These are phyloP conservation scores for Borostomias antarcticus DNA, from an alignment of 2,797 vertebrate genomes.

Conservation along the genomic window DNA sequence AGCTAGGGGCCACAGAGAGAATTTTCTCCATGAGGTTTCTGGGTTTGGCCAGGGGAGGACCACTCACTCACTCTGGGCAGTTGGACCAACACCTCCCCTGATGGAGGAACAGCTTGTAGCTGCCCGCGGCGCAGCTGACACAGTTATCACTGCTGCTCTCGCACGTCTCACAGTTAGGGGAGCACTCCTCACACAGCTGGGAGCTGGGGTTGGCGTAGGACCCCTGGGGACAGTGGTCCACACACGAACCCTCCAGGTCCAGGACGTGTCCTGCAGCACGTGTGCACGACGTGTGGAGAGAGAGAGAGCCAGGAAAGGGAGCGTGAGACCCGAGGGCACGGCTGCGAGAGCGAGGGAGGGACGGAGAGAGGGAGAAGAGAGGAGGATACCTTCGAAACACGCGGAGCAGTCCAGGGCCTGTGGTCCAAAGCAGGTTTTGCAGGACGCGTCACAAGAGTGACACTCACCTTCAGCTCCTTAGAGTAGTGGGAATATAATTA, in stretches of 20 bases:
- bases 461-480: conserved; percentile 64
- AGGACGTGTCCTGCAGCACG: conserved; percentile 68
- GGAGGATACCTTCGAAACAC: conserved; percentile 67
- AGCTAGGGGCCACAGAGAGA: neutral
- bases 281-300: conserved; percentile 31
- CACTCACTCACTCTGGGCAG: conserved; percentile 83
- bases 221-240: conserved; percentile 66
- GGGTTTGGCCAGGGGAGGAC: neutral
- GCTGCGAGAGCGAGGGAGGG: neutral
- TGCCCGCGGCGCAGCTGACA: conserved; percentile 71
- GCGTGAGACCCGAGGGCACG: neutral
- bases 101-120: conserved; percentile 74
- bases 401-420: conserved; percentile 72
- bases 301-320: neutral
- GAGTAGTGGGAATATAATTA: conserved; percentile 9
- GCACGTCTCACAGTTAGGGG: conserved; percentile 76
- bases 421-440: conserved; percentile 75
- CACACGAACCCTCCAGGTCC: conserved; percentile 77
- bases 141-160: conserved; percentile 69
- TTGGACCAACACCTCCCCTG: conserved; percentile 77
- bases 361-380: neutral
- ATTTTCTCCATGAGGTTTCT: neutral
- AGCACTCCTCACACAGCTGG: conserved; percentile 79
- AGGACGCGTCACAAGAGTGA: conserved; percentile 62
- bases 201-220: conserved; percentile 71